Percentiles rank a stretch among this genome's conserved stretches.
Evolutionary conservation across 23 tunicate genomes (phyloP).

Genomic region (Halocynthia roretzi): DNA sequence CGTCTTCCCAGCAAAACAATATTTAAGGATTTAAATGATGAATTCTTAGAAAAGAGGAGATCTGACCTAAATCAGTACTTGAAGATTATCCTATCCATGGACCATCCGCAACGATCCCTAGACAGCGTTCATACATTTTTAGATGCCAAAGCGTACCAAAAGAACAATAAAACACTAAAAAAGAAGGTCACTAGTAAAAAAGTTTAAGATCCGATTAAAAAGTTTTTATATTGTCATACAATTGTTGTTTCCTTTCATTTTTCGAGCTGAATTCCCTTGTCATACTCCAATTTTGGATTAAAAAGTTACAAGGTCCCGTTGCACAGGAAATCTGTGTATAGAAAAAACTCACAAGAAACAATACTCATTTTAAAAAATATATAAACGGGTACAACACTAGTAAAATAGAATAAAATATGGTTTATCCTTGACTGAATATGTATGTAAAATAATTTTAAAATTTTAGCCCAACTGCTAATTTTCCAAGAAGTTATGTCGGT

Average conservation of each 20-base stretch:
- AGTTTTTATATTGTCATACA: neutral
- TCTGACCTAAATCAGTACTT: slow-evolving; percentile 54
- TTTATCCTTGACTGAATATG: no score
- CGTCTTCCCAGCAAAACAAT: slow-evolving; percentile 74
- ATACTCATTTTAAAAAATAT: no score
- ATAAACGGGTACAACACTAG: no score
- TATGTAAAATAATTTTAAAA: no score
- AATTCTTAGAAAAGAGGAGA: slow-evolving; percentile 69
- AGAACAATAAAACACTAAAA: slow-evolving; percentile 59
- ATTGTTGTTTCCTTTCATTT: no score
- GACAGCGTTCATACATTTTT: slow-evolving; percentile 82
- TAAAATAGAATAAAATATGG: no score
- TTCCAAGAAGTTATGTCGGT: neutral
- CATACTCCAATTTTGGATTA: no score
- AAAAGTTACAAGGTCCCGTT: no score
- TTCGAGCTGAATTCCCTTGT: no score
- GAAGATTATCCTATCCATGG: slow-evolving; percentile 27
- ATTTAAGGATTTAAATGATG: slow-evolving; percentile 84
- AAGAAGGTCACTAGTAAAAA: slow-evolving; percentile 57
- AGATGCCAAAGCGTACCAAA: slow-evolving; percentile 88
- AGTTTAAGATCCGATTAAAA: neutral
- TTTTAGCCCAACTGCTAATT: no score
- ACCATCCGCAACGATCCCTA: slow-evolving; percentile 52
- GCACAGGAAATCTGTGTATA: no score
- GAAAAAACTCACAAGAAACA: no score